Evolutionary conservation across 1,140 invertebrate genomes (phyloP), one percentile per base, ranked within the genome.

Genomic region (Drosophila tani): DNA sequence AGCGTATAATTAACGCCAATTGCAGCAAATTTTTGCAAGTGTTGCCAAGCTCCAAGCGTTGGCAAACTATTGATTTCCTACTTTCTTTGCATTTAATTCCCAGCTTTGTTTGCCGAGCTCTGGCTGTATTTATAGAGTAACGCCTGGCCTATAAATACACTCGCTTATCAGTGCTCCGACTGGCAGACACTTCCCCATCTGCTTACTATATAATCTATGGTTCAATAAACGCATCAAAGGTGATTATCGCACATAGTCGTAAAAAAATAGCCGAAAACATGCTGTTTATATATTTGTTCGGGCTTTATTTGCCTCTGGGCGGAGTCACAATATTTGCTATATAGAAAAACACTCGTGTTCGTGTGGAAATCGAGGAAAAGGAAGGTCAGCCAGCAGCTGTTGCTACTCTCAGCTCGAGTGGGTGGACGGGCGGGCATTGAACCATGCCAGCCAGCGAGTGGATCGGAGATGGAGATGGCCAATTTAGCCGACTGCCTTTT

Each of bases 1-100:
- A 85, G 82, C 82, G 62, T 85, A 85, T 85, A 85, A 85, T 85
- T 81, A 85, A 81, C 53, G 68, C 57, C 73, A 84, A 81, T 84
- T 76, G 65, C 82, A 73, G 29, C 63, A 43, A 62, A 80, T 35
- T 65, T 66, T 38, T 41, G 8, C 2, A 65, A 46, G 59, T 60
- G 56, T 62, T 66, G 51, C 21, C 29, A 40, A 56, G 55, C 19
- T 38, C 27, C 27, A 29, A 6, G 6, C 27, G 6, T 29, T 58
- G 38, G 50, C 32, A 9, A 59, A 43, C 68, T 24, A 74, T 74
- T 32, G 70, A 74, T 74, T 74, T 74, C 70, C 70, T 74, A 74
- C 53, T 73, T 71, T 73, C 47, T n/a, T 43, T 38, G n/a, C 15
- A 27, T 65, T 49, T 17, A 47, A n/a, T 35, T 67, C 19, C 47